Conservation (phyloP, 1,140 invertebrate genomes). For the Drosophila virilis region DNA sequence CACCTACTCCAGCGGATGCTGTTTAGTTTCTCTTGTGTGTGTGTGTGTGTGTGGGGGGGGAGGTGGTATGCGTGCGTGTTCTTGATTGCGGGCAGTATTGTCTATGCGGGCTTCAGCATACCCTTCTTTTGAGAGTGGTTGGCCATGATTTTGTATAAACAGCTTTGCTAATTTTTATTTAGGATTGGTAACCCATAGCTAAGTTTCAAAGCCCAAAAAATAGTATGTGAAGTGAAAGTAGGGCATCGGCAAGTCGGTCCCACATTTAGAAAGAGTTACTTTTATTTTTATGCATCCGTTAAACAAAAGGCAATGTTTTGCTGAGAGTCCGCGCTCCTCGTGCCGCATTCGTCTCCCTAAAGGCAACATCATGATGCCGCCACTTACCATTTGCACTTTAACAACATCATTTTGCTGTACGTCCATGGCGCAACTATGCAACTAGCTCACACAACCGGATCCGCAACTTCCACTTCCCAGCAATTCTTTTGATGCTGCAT, state of each 20-base stretch:
- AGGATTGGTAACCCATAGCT: not conserved
- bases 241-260: not conserved
- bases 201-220: too few relatives aligned
- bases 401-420: conserved; percentile 57
- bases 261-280: not conserved
- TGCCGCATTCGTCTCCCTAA: conserved; percentile 2
- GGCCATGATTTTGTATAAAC: not conserved
- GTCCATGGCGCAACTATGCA: conserved; percentile 13
- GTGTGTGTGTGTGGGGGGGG: conserved; percentile 13
- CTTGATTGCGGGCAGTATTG: conserved; percentile 40
- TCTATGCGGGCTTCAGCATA: conserved; percentile 14
- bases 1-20: conserved; percentile 23
- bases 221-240: not conserved
- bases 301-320: conserved; percentile 36
- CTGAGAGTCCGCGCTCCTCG: conserved; percentile 21
- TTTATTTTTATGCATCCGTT: conserved; percentile 38
- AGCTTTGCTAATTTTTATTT: too few relatives aligned
- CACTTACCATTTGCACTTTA: conserved; percentile 76
- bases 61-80: conserved; percentile 44
- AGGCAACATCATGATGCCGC: conserved; percentile 62
- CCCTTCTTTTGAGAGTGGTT: conserved; percentile 15
- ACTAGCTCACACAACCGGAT: conserved; percentile 5
- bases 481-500: conserved; percentile 21
- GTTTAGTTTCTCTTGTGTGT: conserved; percentile 49
- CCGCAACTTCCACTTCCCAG: not conserved